These are phyloP conservation scores for Brachyptera putata DNA, from an alignment of 2,888 invertebrate genomes.

Conservation along the genomic window DNA sequence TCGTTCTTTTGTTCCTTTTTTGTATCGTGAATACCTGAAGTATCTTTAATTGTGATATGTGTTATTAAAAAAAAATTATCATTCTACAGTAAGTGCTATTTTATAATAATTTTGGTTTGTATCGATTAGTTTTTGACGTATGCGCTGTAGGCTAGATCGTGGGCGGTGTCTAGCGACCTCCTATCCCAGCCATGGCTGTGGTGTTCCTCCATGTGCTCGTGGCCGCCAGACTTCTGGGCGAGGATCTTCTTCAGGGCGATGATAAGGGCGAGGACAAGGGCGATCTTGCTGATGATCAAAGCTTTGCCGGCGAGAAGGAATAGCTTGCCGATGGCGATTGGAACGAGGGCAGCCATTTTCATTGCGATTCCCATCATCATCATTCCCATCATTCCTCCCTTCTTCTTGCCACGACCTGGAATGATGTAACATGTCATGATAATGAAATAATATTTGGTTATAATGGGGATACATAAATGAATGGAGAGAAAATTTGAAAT, in stretches of 20 bases:
- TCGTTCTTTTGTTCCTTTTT: no score
- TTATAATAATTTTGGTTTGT: not conserved
- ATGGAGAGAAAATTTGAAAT: no score
- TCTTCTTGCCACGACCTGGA: slow-evolving; percentile 78
- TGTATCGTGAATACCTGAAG: no score
- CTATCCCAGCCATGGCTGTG: slow-evolving; percentile 64
- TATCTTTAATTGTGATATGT: no score
- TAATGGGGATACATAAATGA: no score
- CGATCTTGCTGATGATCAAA: slow-evolving; percentile 76
- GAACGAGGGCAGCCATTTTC: slow-evolving; percentile 78
- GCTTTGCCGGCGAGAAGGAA: slow-evolving; percentile 82
- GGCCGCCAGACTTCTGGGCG: slow-evolving; percentile 59
- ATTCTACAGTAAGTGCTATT: not conserved
- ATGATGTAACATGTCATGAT: not conserved
- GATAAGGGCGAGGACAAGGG: slow-evolving; percentile 73
- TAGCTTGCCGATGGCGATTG: slow-evolving; percentile 72
- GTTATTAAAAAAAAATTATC: not conserved
- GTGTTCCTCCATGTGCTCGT: slow-evolving; percentile 42
- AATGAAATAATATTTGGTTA: no score
- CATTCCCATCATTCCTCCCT: slow-evolving; percentile 80
- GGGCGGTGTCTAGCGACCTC: slow-evolving; percentile 49
- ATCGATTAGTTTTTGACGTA: slow-evolving; percentile 42
- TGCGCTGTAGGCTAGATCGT: slow-evolving; percentile 68
- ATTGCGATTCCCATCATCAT: slow-evolving; percentile 86
- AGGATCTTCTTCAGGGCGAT: slow-evolving; percentile 78